Evolutionary conservation across 2,888 invertebrate genomes (phyloP).

Genomic region (Pheosia gnoma): DNA sequence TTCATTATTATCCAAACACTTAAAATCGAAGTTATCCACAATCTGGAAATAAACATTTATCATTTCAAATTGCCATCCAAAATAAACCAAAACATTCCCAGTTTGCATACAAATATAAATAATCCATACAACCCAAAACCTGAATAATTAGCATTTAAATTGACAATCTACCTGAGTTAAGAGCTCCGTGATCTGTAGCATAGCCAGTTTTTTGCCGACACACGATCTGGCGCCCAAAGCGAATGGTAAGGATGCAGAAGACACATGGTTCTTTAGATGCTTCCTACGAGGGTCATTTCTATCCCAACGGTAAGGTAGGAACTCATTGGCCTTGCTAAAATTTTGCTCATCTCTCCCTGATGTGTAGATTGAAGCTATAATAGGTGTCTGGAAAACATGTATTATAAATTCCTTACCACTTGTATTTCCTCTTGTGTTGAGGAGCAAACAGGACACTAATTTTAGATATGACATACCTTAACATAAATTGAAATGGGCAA

Average conservation of each 20-base stretch:
- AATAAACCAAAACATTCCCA: not conserved
- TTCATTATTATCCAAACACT: conserved; percentile 70
- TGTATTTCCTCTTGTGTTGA: too few species aligned
- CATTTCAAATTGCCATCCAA: too few species aligned
- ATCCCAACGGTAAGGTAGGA: conserved; percentile 91
- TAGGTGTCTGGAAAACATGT: conserved; percentile 86
- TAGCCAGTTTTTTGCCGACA: conserved; percentile 92
- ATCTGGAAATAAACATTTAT: conserved; percentile 64
- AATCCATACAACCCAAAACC: not conserved
- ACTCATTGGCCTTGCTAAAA: conserved; percentile 87
- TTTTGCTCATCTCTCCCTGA: conserved; percentile 89
- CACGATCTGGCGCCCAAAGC: conserved; percentile 93
- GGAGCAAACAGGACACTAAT: too few species aligned
- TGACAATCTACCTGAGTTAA: conserved; percentile 84
- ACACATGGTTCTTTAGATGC: conserved; percentile 73
- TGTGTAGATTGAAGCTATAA: conserved; percentile 93
- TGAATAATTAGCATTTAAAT: conserved; percentile 2
- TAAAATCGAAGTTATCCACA: conserved; percentile 78
- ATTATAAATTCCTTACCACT: not conserved
- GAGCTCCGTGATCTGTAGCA: conserved; percentile 88
- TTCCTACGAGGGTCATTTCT: conserved; percentile 78
- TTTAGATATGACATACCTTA: too few species aligned
- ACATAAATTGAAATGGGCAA: too few species aligned
- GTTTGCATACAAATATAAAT: not conserved
- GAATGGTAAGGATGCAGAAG: conserved; percentile 91